Evolutionary conservation across 2,113 vertebrate genomes (phyloP), one percentile per base, ranked within the genome.

Genomic region (Heterotis niloticus): DNA sequence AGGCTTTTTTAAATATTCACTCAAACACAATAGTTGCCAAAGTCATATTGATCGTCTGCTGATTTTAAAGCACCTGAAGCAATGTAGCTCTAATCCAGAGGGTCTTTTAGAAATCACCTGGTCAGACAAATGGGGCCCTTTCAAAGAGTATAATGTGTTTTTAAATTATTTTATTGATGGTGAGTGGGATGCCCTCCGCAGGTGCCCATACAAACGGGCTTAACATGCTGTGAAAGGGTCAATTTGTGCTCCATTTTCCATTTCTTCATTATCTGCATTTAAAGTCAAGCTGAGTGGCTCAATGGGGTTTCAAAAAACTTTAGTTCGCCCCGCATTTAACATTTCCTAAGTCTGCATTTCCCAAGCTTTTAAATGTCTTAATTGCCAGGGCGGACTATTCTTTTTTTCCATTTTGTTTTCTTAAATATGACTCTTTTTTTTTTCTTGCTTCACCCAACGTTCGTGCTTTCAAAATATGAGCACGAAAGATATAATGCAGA

Each of bases 71-170:
- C 89, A 92, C 90, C 90, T 91, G 92, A 94, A 90, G 91, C 80
- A 83, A 88, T 93, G 92, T 85, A 88, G 92, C 87, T 91, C 90
- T 91, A 93, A 93, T 93, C 96, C 92, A 87, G 91, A 90, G 93
- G 91, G 91, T 97, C 95, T 95, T 96, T 97, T 95, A 96, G 95
- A 96, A 96, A 94, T 98, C 96, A 98, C 96, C 96, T 98, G 96
- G 95, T 96, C 94, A 91, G 94, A 90, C 94, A 98, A 98, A 98
- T 95, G 94, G 95, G 93, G 89, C 92, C 91, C 93, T 95, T 95
- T 94, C 95, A 95, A 96, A 93, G 94, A 96, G 88, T 95, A 96
- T 96, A 94, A 98, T 97, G 95, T 96, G 95, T 97, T 98, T 95
- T 98, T 93, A 93, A 94, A 93, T 94, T 96, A 94, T 96, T 96